These are phyloP conservation scores for Darevskia nairensis DNA, from an alignment of 2,797 vertebrate species.

Conservation along the genomic window DNA sequence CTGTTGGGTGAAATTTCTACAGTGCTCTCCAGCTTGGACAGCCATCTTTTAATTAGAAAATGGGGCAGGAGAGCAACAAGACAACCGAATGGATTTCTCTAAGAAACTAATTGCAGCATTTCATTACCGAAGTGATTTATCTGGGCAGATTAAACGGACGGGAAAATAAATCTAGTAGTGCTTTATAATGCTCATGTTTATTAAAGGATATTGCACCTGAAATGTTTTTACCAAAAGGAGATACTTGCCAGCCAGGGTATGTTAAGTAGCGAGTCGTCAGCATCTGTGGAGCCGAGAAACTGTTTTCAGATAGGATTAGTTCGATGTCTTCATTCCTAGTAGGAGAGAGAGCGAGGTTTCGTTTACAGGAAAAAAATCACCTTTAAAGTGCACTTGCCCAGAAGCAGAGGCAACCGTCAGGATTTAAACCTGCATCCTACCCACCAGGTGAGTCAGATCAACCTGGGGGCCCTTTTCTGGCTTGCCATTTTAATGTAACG, in stretches of 20 bases:
- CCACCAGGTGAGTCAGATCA: neutral
- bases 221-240: slow-evolving; percentile 53
- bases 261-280: slow-evolving; percentile 92
- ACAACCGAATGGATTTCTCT: slow-evolving; percentile 29
- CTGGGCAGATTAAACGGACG: neutral
- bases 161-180: slow-evolving; percentile 42
- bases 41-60: neutral
- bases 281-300: slow-evolving; percentile 90
- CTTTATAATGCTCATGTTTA: slow-evolving; percentile 52
- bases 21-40: neutral
- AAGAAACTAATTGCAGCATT: slow-evolving; percentile 47
- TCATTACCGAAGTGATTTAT: neutral
- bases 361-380: slow-evolving; percentile 1
- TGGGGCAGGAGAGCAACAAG: slow-evolving; percentile 42
- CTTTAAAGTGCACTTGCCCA: neutral
- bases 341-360: slow-evolving; percentile 59
- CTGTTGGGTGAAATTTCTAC: neutral
- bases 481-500: neutral
- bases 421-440: neutral
- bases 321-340: slow-evolving; percentile 92
- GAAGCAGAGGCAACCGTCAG: neutral
- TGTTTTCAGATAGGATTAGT: slow-evolving; percentile 89
- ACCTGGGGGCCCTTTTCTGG: too few species aligned
- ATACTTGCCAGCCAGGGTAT: slow-evolving; percentile 95
- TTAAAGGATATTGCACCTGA: slow-evolving; percentile 47